phyloP scores from a whole-genome alignment of 2,797 vertebrate genomes.

The Manis pentadactyla region DNA sequence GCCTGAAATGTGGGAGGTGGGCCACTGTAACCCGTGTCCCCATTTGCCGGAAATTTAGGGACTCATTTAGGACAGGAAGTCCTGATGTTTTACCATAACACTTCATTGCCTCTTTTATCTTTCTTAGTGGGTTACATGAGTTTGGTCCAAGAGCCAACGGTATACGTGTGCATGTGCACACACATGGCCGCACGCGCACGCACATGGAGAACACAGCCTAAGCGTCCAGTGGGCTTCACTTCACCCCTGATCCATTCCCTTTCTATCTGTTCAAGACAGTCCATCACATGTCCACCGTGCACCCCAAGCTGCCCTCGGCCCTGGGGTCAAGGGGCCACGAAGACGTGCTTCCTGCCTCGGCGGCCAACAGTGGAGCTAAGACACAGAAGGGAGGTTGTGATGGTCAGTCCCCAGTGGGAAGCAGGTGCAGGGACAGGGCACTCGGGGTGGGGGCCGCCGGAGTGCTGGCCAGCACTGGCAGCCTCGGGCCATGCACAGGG shows the following conservation, averaged over 20 bases:
- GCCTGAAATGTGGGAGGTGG: not conserved
- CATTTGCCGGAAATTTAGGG: not conserved
- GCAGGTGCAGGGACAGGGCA: too few species aligned
- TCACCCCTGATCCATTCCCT: not conserved
- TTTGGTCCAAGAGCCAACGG: not conserved
- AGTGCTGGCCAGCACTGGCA: not conserved
- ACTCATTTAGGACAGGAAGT: not conserved
- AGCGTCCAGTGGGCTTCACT: too few species aligned
- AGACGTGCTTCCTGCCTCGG: too few species aligned
- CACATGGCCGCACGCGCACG: fast-evolving
- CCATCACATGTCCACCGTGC: not conserved
- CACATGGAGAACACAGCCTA: not conserved
- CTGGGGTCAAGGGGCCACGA: not conserved
- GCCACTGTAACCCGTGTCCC: not conserved
- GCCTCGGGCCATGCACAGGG: too few species aligned
- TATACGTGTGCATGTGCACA: not conserved
- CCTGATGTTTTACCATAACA: fast-evolving
- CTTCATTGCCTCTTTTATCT: not conserved
- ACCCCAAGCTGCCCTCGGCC: not conserved
- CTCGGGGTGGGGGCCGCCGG: too few species aligned
- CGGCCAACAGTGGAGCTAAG: too few species aligned
- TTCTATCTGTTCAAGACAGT: not conserved
- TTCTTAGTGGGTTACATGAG: too few species aligned
- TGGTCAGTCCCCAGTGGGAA: not conserved
- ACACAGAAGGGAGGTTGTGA: not conserved